Base-by-base conservation (phyloP, 2,888 invertebrate species). In the Hypolimnas misippus region DNA sequence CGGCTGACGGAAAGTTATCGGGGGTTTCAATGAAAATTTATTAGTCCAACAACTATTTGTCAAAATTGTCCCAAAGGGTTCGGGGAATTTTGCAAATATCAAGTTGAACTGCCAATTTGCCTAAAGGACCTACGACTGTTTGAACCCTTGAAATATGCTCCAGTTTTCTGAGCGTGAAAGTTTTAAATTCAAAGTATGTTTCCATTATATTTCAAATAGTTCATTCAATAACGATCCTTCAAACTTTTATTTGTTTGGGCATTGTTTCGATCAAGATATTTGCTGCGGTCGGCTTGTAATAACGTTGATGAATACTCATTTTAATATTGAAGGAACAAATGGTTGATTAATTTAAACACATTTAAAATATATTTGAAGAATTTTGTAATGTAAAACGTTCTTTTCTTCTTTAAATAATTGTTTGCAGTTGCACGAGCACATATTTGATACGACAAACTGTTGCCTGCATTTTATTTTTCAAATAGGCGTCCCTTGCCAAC, bases 11-110 rank as follows among this genome's bases (percentile, higher is more conserved):
- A 77, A 89, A 87, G 79, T 86, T 89, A 86, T 84, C 80, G 75
- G 75, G 77, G 85, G 86, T 84, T 87, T 88, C 87, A 87, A 87
- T 87, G 88, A 83, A 87, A 90, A 90, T 90, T 87, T 89, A 90
- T 90, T 89, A 87, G 84, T 84, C 81, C 81, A 79, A 77, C 79
- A 84, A 90, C 89, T 91, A 90, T 89, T 90, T 87, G 89, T 90
- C 89, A 89, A 86, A 90, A 87, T 88, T 84, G 83, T 84, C 86
- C 86, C 85, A 72, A 81, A 83, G 83, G 88, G 84, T 73, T 76
- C 77, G 73, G 62, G 84, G 83, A 84, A 87, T 87, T 85, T 84
- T 77, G 73, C 82, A 82, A 89, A 85, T 82, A 84, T 84, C 83
- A 76, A 82, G 78, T 82, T 81, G 78, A 83, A 81, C 78, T 77